Percentiles rank a stretch among this genome's conserved stretches.
Conservation (phyloP, 2,113 vertebrate species). For the Potamarius usumacintae region DNA sequence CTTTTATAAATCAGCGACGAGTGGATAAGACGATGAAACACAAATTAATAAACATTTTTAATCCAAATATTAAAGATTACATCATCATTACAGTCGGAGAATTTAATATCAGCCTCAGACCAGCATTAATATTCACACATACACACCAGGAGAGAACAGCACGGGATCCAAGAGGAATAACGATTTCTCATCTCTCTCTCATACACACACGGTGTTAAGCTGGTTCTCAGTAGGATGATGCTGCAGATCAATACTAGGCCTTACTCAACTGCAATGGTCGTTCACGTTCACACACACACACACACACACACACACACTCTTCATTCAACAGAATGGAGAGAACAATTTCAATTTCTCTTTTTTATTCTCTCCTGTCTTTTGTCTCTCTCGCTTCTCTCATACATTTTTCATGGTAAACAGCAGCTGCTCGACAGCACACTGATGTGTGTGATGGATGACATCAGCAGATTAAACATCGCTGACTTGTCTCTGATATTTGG, state of each 20-base stretch:
- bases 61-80: background rate
- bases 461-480: background rate
- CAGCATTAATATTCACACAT: background rate
- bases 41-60: background rate
- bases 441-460: background rate
- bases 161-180: background rate
- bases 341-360: background rate
- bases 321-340: background rate
- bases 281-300: conserved; percentile 11
- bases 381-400: background rate
- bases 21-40: background rate
- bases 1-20: background rate
- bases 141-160: background rate
- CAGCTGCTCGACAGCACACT: background rate
- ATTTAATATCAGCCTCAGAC: background rate
- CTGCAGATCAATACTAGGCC: conserved; percentile 8
- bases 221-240: background rate
- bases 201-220: background rate
- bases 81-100: background rate
- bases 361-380: background rate
- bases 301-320: background rate
- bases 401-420: background rate
- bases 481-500: background rate
- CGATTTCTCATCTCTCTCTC: background rate
- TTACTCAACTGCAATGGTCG: background rate